Evolutionary conservation across 1,140 invertebrate genomes (phyloP), one percentile per base, ranked within the genome.

Genomic region (Goniozus legneri): DNA sequence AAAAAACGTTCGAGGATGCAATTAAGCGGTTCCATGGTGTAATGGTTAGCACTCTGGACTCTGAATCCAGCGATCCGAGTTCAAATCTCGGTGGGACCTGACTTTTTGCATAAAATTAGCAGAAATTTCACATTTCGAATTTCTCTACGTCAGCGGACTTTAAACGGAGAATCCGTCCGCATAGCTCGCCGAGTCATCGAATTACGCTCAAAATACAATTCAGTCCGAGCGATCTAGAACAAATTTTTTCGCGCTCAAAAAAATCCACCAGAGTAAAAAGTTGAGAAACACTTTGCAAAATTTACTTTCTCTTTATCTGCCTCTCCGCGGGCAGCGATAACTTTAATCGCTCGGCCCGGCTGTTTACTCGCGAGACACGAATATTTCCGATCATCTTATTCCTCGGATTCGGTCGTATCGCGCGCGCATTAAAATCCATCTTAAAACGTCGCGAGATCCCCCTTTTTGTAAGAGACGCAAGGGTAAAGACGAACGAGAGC

Each of bases 1-100:
- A n/a, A n/a, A n/a, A n/a, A n/a, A n/a, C n/a, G n/a, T n/a, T n/a
- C n/a, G n/a, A n/a, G n/a, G n/a, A n/a, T n/a, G n/a, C n/a, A n/a
- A n/a, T 27, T 27, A 27, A 4, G 10, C 36, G 85, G 85, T 87
- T 82, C 84, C 81, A 86, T 89, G 86, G 86, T 89, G 86, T 89
- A 89, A 88, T 87, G 87, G 87, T 88, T 84, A 89, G 86, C 86
- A 88, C 85, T 88, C 85, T 87, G 86, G 86, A 89, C 86, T 89
- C 80, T 89, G 86, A 88, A 88, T 88, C 86, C 86, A 87, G 85
- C 85, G 85, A 88, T 87, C 84, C 84, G 84, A 87, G 85, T 87
- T 86, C 84, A 84, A 86, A 84, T 86, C 84, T 86, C 84, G 84
- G 84, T 85, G 83, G 84, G 80, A 86, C 84, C 83, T 86, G 10